Conservation (phyloP, 2,113 vertebrate species). For the Pseudorectes ferrugineus region DNA sequence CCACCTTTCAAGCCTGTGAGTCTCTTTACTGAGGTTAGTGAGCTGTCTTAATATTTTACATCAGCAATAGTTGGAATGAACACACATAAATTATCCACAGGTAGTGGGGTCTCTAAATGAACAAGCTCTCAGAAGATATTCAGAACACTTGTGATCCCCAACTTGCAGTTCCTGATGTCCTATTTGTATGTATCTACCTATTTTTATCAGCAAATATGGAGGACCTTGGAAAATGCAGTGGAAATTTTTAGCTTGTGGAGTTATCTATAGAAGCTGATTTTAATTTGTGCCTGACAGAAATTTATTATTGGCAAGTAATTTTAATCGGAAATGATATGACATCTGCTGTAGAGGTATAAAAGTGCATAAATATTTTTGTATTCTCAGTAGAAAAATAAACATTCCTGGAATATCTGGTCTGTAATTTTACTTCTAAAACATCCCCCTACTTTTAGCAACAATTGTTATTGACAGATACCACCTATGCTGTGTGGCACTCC, state of each 20-base stretch:
- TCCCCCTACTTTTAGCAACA: neutral
- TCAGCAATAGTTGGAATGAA: neutral
- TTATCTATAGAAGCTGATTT: neutral
- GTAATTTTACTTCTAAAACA: neutral
- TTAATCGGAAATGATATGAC: neutral
- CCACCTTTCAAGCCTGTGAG: neutral
- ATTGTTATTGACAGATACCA: neutral
- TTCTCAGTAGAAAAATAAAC: constrained; percentile 5
- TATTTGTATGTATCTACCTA: neutral
- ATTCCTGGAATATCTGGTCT: neutral
- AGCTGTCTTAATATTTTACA: constrained; percentile 21
- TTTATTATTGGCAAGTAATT: neutral
- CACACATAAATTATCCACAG: constrained; percentile 22
- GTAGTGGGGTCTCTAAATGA: neutral
- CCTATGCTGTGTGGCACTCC: neutral
- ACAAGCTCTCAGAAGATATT: neutral
- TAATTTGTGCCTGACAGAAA: neutral
- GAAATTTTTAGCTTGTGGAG: neutral
- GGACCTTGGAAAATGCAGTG: neutral
- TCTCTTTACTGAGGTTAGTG: neutral
- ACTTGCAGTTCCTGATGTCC: neutral
- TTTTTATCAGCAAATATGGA: neutral
- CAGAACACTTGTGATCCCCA: neutral
- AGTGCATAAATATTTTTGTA: constrained; percentile 14
- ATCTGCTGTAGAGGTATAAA: neutral